phyloP scores from a whole-genome alignment of 2,888 invertebrate species.

The Hemicrepidius hirtus region DNA sequence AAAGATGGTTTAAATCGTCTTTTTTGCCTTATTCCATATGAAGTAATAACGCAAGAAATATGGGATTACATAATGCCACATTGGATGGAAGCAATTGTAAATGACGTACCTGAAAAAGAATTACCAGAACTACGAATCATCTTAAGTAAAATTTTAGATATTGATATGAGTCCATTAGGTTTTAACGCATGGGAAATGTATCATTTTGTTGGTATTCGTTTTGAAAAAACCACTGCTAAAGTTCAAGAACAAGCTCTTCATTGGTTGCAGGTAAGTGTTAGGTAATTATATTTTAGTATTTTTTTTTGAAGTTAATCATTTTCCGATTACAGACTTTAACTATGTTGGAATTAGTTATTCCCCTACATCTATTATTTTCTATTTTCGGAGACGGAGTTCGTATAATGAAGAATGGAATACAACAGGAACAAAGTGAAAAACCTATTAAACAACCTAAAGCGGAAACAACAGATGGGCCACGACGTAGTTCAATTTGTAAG shows the following conservation, averaged over 20 bases:
- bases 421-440: constrained; percentile 71
- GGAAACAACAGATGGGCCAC: constrained; percentile 65
- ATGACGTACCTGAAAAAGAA: constrained; percentile 93
- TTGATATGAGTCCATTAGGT: constrained; percentile 95
- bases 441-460: constrained; percentile 70
- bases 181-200: constrained; percentile 97
- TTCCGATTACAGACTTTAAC: constrained; percentile 82
- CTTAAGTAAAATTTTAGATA: constrained; percentile 94
- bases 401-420: constrained; percentile 78
- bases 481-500: constrained; percentile 59
- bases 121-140: constrained; percentile 88
- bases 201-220: constrained; percentile 91
- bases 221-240: constrained; percentile 85
- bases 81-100: constrained; percentile 98
- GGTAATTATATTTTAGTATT: constrained; percentile 6
- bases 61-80: constrained; percentile 99
- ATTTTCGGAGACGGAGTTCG: constrained; percentile 93
- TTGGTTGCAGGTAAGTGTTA: constrained; percentile 82
- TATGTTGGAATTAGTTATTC: constrained; percentile 91
- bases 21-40: constrained; percentile 97
- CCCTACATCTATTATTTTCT: constrained; percentile 88
- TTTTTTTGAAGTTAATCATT: constrained; percentile 7
- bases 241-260: constrained; percentile 91
- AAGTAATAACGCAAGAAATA: constrained; percentile 95
- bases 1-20: constrained; percentile 96